Evolutionary conservation across 1,140 invertebrate species (phyloP).

Genomic region (Macrobrachium nipponense): DNA sequence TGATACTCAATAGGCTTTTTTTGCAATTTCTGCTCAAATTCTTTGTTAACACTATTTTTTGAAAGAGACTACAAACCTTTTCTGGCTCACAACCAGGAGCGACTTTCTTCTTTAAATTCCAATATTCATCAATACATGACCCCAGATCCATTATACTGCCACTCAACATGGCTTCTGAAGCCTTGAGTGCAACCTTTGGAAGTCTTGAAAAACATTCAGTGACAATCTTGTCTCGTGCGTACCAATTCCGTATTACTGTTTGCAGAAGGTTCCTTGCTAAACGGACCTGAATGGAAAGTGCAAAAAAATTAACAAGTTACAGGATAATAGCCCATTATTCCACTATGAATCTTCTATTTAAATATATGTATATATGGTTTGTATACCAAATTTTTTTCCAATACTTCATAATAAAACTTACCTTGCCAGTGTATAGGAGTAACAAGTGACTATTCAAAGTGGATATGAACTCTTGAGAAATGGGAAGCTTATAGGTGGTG

Average conservation of each 20-base stretch:
- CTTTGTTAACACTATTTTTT: no score
- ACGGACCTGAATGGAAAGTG: constrained; percentile 68
- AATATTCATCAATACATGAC: constrained; percentile 68
- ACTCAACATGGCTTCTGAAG: constrained; percentile 53
- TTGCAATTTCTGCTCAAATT: no score
- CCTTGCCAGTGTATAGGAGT: constrained; percentile 71
- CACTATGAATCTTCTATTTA: neutral
- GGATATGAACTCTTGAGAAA: constrained; percentile 66
- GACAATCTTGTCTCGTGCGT: constrained; percentile 70
- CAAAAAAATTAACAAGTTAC: neutral
- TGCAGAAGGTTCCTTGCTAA: constrained; percentile 72
- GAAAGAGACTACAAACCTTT: constrained; percentile 12
- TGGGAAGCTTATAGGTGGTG: constrained; percentile 48
- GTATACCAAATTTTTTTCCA: neutral
- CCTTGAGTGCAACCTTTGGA: constrained; percentile 34
- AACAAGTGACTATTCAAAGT: constrained; percentile 69
- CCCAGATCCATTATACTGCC: constrained; percentile 69
- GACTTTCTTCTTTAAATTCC: constrained; percentile 71
- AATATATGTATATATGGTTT: neutral
- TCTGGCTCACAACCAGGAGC: constrained; percentile 71
- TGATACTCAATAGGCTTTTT: no score
- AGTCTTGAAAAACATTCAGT: constrained; percentile 38
- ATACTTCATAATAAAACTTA: neutral
- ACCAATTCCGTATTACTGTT: constrained; percentile 73
- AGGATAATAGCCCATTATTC: neutral